Evolutionary conservation across 64 coral and sea anemone species (phyloP).

Genomic region (Pocillopora verrucosa): DNA sequence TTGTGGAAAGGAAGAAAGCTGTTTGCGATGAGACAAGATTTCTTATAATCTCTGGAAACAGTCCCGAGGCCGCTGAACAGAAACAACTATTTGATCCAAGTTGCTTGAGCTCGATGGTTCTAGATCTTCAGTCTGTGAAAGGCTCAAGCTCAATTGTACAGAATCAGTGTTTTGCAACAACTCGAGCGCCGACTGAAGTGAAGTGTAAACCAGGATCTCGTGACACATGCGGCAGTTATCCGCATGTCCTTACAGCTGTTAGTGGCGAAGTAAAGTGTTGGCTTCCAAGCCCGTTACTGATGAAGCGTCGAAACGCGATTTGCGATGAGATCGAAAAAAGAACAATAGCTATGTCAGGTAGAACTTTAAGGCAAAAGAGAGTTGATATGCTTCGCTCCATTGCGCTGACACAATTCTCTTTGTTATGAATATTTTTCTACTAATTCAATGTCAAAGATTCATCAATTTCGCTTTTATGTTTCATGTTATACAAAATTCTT

Average conservation of each 20-base stretch:
- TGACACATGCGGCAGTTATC: not conserved
- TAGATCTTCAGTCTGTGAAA: not conserved
- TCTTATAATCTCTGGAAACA: slow-evolving; percentile 10
- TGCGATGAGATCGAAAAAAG: slow-evolving; percentile 35
- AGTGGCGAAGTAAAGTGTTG: slow-evolving; percentile 9
- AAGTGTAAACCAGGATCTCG: not conserved
- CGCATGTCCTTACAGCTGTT: not conserved
- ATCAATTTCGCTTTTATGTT: not conserved
- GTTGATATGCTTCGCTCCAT: slow-evolving; percentile 43
- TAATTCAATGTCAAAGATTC: not conserved
- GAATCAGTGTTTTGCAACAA: not conserved
- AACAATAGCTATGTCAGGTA: slow-evolving; percentile 1
- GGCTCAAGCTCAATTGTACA: not conserved
- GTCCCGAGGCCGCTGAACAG: not conserved
- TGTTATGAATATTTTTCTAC: not conserved
- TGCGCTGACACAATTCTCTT: slow-evolving; percentile 2
- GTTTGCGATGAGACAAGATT: slow-evolving; percentile 12
- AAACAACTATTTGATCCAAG: not conserved
- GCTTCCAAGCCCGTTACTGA: slow-evolving; percentile 20
- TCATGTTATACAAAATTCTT: not conserved
- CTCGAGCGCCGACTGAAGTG: not conserved
- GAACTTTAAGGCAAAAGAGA: slow-evolving; percentile 33
- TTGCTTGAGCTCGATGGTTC: not conserved
- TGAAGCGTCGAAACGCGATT: slow-evolving; percentile 39
- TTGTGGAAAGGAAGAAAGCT: not conserved